phyloP scores from a whole-genome alignment of 2,888 invertebrate species.

The Crocallis elinguaria region DNA sequence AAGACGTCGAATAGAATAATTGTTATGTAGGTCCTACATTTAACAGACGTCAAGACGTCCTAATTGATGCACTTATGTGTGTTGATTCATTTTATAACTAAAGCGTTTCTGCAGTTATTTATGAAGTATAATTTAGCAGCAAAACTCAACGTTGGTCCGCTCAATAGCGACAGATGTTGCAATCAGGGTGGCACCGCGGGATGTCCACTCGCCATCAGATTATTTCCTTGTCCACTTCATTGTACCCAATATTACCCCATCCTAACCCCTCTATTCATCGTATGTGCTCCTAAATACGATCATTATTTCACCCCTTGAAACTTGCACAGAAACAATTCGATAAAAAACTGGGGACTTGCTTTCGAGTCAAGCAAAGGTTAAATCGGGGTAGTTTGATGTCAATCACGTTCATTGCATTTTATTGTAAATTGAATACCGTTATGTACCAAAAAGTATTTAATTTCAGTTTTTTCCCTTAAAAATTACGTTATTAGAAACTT shows the following conservation, averaged over 20 bases:
- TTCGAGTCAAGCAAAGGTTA: not conserved
- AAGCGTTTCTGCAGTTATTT: no score
- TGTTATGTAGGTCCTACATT: no score
- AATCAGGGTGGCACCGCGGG: constrained; percentile 47
- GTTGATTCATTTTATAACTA: no score
- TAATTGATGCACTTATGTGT: no score
- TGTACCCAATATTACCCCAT: constrained; percentile 23
- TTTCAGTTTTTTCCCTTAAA: not conserved
- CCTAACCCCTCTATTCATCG: constrained; percentile 32
- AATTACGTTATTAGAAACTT: no score
- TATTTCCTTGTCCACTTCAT: constrained; percentile 24
- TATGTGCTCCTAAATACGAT: constrained; percentile 19
- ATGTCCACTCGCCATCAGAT: constrained; percentile 36
- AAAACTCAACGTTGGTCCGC: not conserved
- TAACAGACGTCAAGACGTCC: no score
- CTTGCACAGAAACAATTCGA: constrained; percentile 31
- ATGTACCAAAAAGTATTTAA: no score
- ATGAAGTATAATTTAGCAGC: not conserved
- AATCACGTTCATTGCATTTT: not conserved
- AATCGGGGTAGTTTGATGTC: not conserved
- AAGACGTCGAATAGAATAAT: no score
- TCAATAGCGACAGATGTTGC: constrained; percentile 42
- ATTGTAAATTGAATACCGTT: not conserved
- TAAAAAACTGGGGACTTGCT: constrained; percentile 17
- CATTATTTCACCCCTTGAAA: constrained; percentile 39